Conservation (phyloP, 2,888 invertebrate genomes). For the Metacarcinus magister region DNA sequence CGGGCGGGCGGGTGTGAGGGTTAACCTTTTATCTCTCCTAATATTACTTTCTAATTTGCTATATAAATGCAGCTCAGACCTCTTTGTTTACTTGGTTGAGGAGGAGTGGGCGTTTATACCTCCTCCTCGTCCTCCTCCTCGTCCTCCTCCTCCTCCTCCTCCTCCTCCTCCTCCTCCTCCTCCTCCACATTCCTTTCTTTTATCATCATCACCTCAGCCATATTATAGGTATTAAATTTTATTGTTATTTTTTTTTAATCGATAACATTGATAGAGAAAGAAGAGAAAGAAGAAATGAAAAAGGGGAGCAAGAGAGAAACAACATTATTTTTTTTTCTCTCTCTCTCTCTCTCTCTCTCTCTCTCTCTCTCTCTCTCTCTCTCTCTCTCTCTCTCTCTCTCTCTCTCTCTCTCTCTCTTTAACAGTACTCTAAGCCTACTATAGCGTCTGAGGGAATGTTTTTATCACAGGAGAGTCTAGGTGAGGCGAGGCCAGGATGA, state of each 20-base stretch:
- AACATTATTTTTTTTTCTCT: background rate
- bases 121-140: background rate
- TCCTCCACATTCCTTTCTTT: background rate
- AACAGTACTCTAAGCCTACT: no score
- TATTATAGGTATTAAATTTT: background rate
- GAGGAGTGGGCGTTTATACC: background rate
- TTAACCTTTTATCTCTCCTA: background rate
- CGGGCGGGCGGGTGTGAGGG: background rate
- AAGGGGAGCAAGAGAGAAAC: no score
- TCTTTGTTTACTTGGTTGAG: slow-evolving; percentile 11
- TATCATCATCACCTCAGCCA: background rate
- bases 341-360: slow-evolving; percentile 15
- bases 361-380: slow-evolving; percentile 26
- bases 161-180: slow-evolving; percentile 20
- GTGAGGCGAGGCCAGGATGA: background rate
- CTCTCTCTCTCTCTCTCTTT: background rate
- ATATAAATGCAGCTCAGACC: slow-evolving; percentile 47
- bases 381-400: background rate
- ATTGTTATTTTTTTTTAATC: background rate
- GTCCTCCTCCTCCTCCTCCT: background rate
- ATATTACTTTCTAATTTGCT: slow-evolving; percentile 58
- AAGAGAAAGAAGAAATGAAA: background rate
- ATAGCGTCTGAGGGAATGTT: background rate
- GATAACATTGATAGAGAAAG: no score
- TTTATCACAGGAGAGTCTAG: slow-evolving; percentile 1